These are phyloP conservation scores for Gadus macrocephalus DNA, from an alignment of 2,113 vertebrate genomes.

Conservation along the genomic window DNA sequence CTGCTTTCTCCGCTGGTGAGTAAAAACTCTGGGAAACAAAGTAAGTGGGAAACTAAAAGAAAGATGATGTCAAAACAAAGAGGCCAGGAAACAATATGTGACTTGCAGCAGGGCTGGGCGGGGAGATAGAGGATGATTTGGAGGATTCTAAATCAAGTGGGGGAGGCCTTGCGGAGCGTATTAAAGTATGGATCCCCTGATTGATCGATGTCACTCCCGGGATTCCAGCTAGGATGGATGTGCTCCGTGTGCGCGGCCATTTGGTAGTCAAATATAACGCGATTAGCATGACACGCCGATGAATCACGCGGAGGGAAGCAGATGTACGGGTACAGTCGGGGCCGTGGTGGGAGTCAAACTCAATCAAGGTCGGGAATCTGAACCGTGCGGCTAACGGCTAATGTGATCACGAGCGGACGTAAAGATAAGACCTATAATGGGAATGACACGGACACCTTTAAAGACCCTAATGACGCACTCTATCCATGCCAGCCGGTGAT, in stretches of 20 bases:
- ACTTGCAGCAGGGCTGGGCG: constrained; percentile 28
- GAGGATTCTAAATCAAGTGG: constrained; percentile 5
- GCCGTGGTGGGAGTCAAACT: constrained; percentile 55
- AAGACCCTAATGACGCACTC: constrained; percentile 14
- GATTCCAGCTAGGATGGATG: constrained; percentile 59
- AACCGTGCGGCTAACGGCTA: constrained; percentile 17
- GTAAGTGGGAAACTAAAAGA: background rate
- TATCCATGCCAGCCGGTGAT: too few relatives aligned
- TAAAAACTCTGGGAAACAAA: background rate
- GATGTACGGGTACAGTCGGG: constrained; percentile 57
- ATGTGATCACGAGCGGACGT: constrained; percentile 32
- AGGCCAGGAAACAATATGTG: background rate
- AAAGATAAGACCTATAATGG: constrained; percentile 25
- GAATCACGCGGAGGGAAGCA: constrained; percentile 60
- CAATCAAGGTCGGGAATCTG: constrained; percentile 44
- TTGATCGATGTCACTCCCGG: constrained; percentile 47
- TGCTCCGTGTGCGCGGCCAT: constrained; percentile 32
- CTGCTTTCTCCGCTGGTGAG: too few relatives aligned
- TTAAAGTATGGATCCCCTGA: constrained; percentile 61
- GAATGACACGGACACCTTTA: background rate
- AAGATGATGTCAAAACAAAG: background rate
- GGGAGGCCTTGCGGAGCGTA: constrained; percentile 23
- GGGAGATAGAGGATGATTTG: background rate
- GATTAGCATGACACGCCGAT: constrained; percentile 65
- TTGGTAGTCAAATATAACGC: constrained; percentile 65